phyloP scores from a whole-genome alignment of 2,888 invertebrate genomes.

The Zhengitettix transpicula region DNA sequence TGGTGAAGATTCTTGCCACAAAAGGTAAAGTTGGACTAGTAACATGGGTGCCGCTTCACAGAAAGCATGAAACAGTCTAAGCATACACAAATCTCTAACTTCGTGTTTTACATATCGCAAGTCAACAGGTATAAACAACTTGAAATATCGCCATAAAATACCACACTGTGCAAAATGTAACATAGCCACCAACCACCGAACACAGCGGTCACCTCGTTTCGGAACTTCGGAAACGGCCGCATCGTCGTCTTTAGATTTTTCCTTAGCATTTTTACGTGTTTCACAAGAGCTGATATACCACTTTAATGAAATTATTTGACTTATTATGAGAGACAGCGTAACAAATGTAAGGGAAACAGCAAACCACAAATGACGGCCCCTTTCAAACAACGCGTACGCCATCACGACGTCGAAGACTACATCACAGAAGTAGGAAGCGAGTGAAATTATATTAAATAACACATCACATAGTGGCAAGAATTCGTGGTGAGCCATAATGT shows the following conservation, averaged over 20 bases:
- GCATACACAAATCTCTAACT: constrained; percentile 47
- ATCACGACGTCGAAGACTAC: constrained; percentile 76
- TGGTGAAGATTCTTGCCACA: constrained; percentile 30
- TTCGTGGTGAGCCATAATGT: constrained; percentile 43
- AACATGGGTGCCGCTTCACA: constrained; percentile 80
- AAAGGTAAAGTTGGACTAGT: constrained; percentile 59
- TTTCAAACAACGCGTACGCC: constrained; percentile 64
- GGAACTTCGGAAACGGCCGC: constrained; percentile 4
- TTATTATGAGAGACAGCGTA: constrained; percentile 52
- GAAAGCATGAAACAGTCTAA: constrained; percentile 72
- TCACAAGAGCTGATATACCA: constrained; percentile 43
- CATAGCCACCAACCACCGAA: constrained; percentile 51
- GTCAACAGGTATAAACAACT: constrained; percentile 69
- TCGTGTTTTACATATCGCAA: constrained; percentile 68
- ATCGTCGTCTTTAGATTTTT: constrained; percentile 12
- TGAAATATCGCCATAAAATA: constrained; percentile 50
- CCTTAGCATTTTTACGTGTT: constrained; percentile 12
- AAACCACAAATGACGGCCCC: constrained; percentile 45
- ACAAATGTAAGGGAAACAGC: constrained; percentile 53
- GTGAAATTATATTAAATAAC: constrained; percentile 76
- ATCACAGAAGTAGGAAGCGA: constrained; percentile 82
- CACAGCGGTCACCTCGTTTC: constrained; percentile 4
- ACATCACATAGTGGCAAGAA: constrained; percentile 83
- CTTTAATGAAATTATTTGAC: constrained; percentile 56
- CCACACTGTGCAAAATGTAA: constrained; percentile 27